Evolutionary conservation across 1,140 invertebrate species (phyloP), one percentile per base, ranked within the genome.

Genomic region (Condylostylus longicornis): DNA sequence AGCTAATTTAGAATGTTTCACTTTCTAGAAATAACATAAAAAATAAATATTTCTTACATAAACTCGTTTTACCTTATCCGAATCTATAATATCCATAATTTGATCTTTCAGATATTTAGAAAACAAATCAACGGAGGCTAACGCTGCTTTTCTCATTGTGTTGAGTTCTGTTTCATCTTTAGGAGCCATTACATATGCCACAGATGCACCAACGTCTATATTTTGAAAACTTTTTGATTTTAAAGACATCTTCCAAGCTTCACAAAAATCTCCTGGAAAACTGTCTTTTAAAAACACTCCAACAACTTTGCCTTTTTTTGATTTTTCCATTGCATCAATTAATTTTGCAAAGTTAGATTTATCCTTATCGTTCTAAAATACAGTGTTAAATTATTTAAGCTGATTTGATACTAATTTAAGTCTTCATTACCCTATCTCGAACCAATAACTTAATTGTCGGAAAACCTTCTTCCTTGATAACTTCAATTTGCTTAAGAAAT

Each of bases 31-130:
- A 45, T 47, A 22, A 46, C 42, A 40, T 13, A 40, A 33, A 41
- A 37, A 5, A 17, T 1, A 21, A 23, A 13, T n/a, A 33, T n/a
- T 38, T 20, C 15, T 15, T 18, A 21, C 40, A n/a, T 14, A 25
- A 33, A 15, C 30, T 22, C 18, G 8, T 35, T 42, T 54, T 66
- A 89, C 86, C 65, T 82, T 84, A 54, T 98, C 94, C 6, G 84
- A 81, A 72, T 98, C 95, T 54, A 98, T 94, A 47, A 98, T 91
- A 60, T 96, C 90, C 79, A 98, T 95, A 38, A 99, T 87, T 64
- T 98, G 87, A 64, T 95, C 87, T 63, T 91, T 91, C 6, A 98
- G 70, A 66, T 93, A 95, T 54, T 97, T 97, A 18, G 77, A 85
- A 59, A 94, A 99, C 4, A 98, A 75, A 67, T 98, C 93, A 32